phyloP scores from a whole-genome alignment of 2,888 invertebrate genomes.

The Eutolmus rufibarbis region DNA sequence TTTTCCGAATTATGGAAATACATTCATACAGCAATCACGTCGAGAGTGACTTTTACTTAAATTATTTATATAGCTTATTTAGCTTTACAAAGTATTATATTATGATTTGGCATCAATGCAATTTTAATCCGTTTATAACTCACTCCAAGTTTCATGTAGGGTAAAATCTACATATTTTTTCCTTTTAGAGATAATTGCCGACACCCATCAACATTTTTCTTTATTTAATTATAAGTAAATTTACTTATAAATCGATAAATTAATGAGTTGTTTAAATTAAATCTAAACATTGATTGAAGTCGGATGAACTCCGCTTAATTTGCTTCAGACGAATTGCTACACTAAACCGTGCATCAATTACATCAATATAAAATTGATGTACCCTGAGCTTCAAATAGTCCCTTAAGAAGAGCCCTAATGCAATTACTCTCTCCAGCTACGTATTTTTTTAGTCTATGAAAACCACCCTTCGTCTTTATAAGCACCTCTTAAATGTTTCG shows the following conservation, averaged over 20 bases:
- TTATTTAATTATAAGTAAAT: neutral
- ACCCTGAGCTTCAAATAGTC: neutral
- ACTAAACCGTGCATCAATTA: neutral
- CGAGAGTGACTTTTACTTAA: too few relatives aligned
- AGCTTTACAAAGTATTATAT: too few relatives aligned
- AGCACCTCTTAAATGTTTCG: neutral
- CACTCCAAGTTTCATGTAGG: too few relatives aligned
- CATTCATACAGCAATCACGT: too few relatives aligned
- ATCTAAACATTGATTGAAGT: neutral
- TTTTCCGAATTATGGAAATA: too few relatives aligned
- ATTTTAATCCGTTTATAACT: too few relatives aligned
- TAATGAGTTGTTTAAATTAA: neutral
- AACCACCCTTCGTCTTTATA: neutral
- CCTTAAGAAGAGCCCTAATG: neutral
- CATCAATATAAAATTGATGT: neutral
- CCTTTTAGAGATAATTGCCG: too few relatives aligned
- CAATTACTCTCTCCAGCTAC: neutral
- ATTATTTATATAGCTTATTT: too few relatives aligned
- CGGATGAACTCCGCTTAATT: neutral
- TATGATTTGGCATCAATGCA: too few relatives aligned
- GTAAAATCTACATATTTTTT: too few relatives aligned
- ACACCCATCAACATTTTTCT: too few relatives aligned
- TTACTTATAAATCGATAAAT: neutral
- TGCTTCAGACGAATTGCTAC: neutral
- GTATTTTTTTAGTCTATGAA: neutral